Evolutionary conservation across 2,888 invertebrate genomes (phyloP), one percentile per base, ranked within the genome.

Genomic region (Quadroppia sp.): DNA sequence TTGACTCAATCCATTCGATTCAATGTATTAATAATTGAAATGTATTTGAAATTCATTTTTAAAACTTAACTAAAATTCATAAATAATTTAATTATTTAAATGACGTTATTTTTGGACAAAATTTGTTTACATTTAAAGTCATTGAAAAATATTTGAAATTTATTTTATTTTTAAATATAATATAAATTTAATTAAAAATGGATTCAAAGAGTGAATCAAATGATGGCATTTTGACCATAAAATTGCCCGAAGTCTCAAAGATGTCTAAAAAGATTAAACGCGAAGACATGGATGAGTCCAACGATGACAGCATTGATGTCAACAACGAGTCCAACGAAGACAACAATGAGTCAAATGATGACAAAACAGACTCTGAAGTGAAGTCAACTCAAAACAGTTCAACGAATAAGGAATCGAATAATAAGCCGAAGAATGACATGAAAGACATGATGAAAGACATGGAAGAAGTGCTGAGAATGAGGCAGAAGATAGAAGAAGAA

Each of bases 401-500:
- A 13, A 23, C 59, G 4, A 64, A 36, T 32, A 64, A 64, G 36
- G 64, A 64, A 17, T 17, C 30, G 4, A 32, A 28, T 28, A 64
- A 36, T 20, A 64, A 64, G 30, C 20, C 64, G n/a, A 64, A 36
- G 30, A 64, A 6, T 28, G 64, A 36, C 2, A 30, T 15, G 15
- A 64, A 64, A 64, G 56, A 56, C 11, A 23, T 13, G 13, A 28
- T n/a, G 13, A 64, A 64, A 36, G 64, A 64, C 32, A 50, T 7
- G 11, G 70, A 70, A 70, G 50, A 70, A 30, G 32, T 20, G 25
- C n/a, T 30, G 3, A 70, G 45, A 40, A 50, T 30, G 1, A 90
- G 90, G 83, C 90, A 88, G 76, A 93, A 94, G 82, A 81, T 93
- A 13, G 94, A 96, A 82, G 94, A 95, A 82, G 95, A 96, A 81